Conservation (phyloP, 2,797 vertebrate species). For the Rhynchonycteris naso region DNA sequence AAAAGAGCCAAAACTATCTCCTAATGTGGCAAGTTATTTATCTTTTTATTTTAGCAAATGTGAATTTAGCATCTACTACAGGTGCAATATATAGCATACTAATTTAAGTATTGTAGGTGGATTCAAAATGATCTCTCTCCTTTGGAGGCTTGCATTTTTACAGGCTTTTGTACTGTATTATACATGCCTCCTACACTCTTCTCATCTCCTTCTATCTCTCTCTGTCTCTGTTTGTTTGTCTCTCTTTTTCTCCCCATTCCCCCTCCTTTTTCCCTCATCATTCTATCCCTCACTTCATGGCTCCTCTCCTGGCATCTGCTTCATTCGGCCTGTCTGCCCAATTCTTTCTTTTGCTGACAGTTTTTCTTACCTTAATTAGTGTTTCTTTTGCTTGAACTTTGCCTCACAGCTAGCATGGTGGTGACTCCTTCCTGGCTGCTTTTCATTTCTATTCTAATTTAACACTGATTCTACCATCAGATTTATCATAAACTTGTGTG, state of each 20-base stretch:
- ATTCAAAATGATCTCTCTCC: constrained; percentile 52
- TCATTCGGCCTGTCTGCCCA: neutral
- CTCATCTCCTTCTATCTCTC: neutral
- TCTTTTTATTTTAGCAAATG: constrained; percentile 34
- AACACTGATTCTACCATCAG: neutral
- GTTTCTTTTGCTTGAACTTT: neutral
- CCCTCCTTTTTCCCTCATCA: too few relatives aligned
- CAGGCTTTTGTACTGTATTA: neutral
- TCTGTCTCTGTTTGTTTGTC: neutral
- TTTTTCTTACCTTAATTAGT: neutral
- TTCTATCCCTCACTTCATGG: neutral
- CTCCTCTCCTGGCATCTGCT: neutral
- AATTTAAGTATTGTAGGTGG: constrained; percentile 57
- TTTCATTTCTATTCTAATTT: neutral
- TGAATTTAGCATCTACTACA: constrained; percentile 32
- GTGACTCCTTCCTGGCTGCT: neutral
- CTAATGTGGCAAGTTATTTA: constrained; percentile 10
- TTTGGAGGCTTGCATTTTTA: constrained; percentile 32
- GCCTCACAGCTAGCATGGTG: neutral
- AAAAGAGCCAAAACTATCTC: constrained; percentile 43
- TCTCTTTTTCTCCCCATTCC: neutral
- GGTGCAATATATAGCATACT: neutral
- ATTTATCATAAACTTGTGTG: neutral
- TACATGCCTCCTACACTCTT: neutral
- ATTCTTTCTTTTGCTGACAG: neutral